Base-by-base conservation (phyloP, 1,140 invertebrate species). In the Drosophila yakuba region DNA sequence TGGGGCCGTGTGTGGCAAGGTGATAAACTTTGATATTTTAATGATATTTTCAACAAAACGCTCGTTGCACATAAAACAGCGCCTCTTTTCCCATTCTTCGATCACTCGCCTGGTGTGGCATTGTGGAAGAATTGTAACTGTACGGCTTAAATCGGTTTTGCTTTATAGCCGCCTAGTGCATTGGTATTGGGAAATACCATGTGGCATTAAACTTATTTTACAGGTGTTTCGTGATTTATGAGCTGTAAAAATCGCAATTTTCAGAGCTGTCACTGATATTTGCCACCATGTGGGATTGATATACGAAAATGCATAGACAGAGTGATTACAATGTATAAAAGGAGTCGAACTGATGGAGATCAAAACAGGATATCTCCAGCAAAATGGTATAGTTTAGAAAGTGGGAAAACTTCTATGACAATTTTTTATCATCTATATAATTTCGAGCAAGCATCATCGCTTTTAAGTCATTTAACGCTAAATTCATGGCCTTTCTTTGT, bases 11-110 rank as follows among this genome's bases (percentile, higher is more conserved):
- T 88, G 84, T 88, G 84, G 84, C 77, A 89, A 84, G 84, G 85
- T 84, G 85, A 89, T 89, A 89, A 89, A 89, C 85, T 89, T 90
- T 89, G 85, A 90, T 89, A 89, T 89, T 89, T 89, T 89, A 89
- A 89, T 89, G 84, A 86, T 86, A 86, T 89, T 78, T 89, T 89
- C 84, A 90, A 89, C 84, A 89, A 89, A 89, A 89, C 85, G 84
- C 69, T 89, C 74, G 84, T 71, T 89, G 84, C 80, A 84, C 84
- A 88, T 88, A 88, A 88, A 83, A 77, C 69, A 89, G 80, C 45
- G 63, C 45, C 20, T 55, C 55, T 41, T 57, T 20, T 25, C 25
- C 11, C 20, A 62, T 50, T 28, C 36, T 47, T 64, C 44, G 58
- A 41, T 39, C 23, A 43, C 59, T 63, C 76, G 47, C 55, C 59